Evolutionary conservation across 2,797 vertebrate genomes (phyloP).

Genomic region (Tragopan temminckii): DNA sequence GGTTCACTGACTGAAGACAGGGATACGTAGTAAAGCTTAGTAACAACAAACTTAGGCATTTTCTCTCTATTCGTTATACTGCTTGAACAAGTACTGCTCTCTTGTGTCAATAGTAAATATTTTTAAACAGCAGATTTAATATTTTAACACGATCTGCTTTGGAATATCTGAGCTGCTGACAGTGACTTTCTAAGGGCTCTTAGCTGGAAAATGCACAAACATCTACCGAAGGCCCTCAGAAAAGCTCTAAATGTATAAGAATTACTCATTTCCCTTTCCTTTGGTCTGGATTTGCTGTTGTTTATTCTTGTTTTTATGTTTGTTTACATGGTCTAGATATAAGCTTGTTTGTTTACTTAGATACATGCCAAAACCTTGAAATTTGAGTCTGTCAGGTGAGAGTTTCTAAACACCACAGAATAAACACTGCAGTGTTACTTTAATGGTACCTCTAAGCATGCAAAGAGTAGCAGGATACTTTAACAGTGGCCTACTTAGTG

Average conservation of each 20-base stretch:
- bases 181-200: background rate
- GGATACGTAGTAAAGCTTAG: background rate
- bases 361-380: constrained; percentile 21
- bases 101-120: background rate
- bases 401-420: background rate
- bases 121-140: background rate
- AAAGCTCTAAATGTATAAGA: background rate
- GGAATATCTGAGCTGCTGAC: background rate
- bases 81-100: background rate
- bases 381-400: background rate
- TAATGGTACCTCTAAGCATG: background rate
- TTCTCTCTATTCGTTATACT: background rate
- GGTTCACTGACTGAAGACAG: background rate
- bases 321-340: background rate
- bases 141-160: background rate
- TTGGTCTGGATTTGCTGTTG: background rate
- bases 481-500: background rate
- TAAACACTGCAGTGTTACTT: background rate
- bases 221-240: background rate
- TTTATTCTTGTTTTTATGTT: background rate
- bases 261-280: background rate
- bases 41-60: background rate
- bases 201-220: background rate
- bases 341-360: background rate
- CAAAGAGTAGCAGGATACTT: background rate